Conservation (phyloP, 2,888 invertebrate species). For the Gisinianus flammeolus region DNA sequence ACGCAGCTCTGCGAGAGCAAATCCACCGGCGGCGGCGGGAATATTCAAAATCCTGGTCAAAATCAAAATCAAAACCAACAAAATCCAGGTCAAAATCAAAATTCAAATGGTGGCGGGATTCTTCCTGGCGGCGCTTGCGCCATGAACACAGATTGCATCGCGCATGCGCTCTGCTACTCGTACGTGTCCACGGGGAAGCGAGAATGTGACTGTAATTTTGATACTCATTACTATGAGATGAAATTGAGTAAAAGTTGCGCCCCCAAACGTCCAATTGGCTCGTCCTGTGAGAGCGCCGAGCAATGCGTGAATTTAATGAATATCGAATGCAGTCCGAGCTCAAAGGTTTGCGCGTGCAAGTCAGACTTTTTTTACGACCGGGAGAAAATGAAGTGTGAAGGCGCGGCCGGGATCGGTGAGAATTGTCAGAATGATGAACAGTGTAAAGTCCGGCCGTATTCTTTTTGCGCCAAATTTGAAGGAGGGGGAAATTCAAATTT, state of each 20-base stretch:
- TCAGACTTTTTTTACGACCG: slow-evolving; percentile 17
- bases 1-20: slow-evolving; percentile 26
- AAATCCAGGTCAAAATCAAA: not conserved
- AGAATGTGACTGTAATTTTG: slow-evolving; percentile 32
- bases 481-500: no score
- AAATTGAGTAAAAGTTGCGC: not conserved
- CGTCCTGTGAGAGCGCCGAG: slow-evolving; percentile 19
- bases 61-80: not conserved
- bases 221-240: slow-evolving; percentile 26
- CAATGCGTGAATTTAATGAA: slow-evolving; percentile 31
- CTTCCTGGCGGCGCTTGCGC: slow-evolving; percentile 15
- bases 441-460: slow-evolving; percentile 29
- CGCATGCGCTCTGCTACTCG: slow-evolving; percentile 20
- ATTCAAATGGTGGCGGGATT: not conserved
- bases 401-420: slow-evolving; percentile 14
- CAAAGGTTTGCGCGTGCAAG: slow-evolving; percentile 20
- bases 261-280: slow-evolving; percentile 23
- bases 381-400: not conserved
- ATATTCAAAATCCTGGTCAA: not conserved
- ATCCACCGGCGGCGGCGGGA: not conserved
- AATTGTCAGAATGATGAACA: slow-evolving; percentile 21
- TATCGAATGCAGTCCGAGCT: slow-evolving; percentile 22
- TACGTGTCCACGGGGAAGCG: slow-evolving; percentile 15
- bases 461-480: slow-evolving; percentile 15
- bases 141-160: slow-evolving; percentile 7